A percentile compares a stretch with the other conserved stretches of the same genome.
Conservation (phyloP, 2,888 invertebrate genomes). For the Sarcophaga rosellei region DNA sequence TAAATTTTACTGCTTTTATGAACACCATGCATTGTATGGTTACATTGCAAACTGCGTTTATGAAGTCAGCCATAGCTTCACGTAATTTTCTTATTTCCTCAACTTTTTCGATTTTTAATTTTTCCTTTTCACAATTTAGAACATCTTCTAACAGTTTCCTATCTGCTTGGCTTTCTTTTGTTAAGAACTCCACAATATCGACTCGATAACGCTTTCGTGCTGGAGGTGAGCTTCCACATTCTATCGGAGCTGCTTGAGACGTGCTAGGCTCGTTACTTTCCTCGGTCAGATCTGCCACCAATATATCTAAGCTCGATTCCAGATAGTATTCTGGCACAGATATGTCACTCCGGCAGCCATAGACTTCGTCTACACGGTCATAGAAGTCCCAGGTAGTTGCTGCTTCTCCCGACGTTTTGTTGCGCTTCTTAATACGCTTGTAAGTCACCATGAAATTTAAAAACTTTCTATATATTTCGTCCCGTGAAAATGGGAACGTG, state of each 20-base stretch:
- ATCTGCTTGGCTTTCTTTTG: constrained; percentile 6
- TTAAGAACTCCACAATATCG: constrained; percentile 4
- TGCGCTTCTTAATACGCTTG: constrained; percentile 27
- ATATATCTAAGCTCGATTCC: constrained; percentile 3
- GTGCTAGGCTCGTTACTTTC: constrained; percentile 19
- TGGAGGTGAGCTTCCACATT: background rate
- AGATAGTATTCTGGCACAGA: constrained; percentile 17
- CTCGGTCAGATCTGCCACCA: background rate
- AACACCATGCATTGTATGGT: no score
- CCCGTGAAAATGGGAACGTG: constrained; percentile 28
- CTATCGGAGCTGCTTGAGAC: constrained; percentile 15
- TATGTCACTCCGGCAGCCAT: constrained; percentile 23
- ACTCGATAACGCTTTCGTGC: constrained; percentile 15
- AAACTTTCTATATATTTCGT: constrained; percentile 23
- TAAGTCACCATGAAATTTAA: constrained; percentile 37
- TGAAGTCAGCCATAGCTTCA: no score
- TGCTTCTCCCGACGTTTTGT: constrained; percentile 25
- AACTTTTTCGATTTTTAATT: constrained; percentile 13
- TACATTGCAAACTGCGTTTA: no score
- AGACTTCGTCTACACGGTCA: constrained; percentile 29
- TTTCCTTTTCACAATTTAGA: constrained; percentile 35
- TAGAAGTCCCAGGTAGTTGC: constrained; percentile 20
- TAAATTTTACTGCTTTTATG: no score
- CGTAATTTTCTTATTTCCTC: constrained; percentile 14
- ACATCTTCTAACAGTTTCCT: constrained; percentile 10